Conservation (phyloP, 2,113 vertebrate genomes). For the Andinoacara biseriatus region DNA sequence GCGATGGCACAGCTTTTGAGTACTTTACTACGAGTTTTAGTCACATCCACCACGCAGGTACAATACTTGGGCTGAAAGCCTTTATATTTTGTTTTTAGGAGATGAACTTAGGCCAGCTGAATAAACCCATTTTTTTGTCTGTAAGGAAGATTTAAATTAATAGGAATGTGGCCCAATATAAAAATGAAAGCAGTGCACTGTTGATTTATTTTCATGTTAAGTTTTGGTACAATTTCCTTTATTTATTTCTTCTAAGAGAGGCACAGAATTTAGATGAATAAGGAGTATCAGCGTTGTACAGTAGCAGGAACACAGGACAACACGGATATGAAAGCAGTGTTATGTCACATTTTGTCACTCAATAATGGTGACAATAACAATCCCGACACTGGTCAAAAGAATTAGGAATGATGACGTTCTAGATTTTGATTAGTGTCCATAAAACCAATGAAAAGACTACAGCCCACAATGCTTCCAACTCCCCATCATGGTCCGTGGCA, state of each 20-base stretch:
- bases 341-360: too few relatives aligned
- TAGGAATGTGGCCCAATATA: not conserved
- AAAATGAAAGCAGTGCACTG: fast-evolving
- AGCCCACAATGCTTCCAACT: not conserved
- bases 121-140: not conserved
- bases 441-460: not conserved
- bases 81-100: not conserved
- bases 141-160: not conserved
- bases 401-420: not conserved
- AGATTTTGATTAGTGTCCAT: too few relatives aligned
- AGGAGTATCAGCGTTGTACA: not conserved
- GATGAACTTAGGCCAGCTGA: not conserved
- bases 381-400: fast-evolving
- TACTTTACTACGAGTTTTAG: not conserved
- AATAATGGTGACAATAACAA: not conserved
- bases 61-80: not conserved
- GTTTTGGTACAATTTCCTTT: not conserved
- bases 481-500: not conserved
- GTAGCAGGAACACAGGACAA: not conserved
- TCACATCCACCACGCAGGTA: not conserved
- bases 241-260: fast-evolving
- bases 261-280: not conserved
- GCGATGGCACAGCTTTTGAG: not conserved
- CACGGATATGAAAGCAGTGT: not conserved
- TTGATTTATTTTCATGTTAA: not conserved